phyloP scores from a whole-genome alignment of 1,140 invertebrate species.

The Drosophila lacertosa region DNA sequence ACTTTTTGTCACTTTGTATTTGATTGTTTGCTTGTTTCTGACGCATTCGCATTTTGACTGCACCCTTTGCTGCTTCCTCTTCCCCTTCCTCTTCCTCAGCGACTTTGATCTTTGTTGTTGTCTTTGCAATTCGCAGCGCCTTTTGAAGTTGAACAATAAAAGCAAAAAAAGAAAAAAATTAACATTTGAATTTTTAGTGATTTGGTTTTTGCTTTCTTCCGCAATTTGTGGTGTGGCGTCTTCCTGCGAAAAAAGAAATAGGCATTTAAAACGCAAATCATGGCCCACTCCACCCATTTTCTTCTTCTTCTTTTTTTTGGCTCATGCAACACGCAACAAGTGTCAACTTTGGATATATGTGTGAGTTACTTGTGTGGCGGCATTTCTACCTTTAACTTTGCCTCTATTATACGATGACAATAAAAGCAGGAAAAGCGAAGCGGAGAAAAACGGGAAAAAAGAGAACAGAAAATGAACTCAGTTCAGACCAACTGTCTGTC shows the following conservation, averaged over 20 bases:
- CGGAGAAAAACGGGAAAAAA: constrained; percentile 28
- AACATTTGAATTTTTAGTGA: constrained; percentile 6
- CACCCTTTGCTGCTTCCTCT: constrained; percentile 5
- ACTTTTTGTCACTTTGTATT: constrained; percentile 70
- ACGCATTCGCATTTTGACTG: constrained; percentile 38
- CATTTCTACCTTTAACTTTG: constrained; percentile 61
- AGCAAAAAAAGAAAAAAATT: constrained; percentile 47
- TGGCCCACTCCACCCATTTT: not conserved
- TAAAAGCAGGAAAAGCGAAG: constrained; percentile 59
- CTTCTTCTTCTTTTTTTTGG: not conserved
- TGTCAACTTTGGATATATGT: constrained; percentile 62
- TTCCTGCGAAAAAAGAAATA: constrained; percentile 59
- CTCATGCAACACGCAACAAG: constrained; percentile 69
- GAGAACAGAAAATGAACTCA: constrained; percentile 44
- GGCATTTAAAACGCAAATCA: constrained; percentile 49
- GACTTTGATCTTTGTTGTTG: constrained; percentile 73
- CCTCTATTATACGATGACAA: constrained; percentile 68
- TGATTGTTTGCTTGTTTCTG: constrained; percentile 43
- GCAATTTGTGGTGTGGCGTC: constrained; percentile 54
- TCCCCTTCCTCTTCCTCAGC: not conserved
- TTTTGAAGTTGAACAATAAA: constrained; percentile 73
- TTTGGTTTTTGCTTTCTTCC: constrained; percentile 28
- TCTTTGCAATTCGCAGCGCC: constrained; percentile 55
- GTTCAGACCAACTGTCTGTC: constrained; percentile 46
- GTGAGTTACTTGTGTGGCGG: constrained; percentile 53